Conservation (phyloP, 1,140 invertebrate genomes). For the Aphidius ervi region DNA sequence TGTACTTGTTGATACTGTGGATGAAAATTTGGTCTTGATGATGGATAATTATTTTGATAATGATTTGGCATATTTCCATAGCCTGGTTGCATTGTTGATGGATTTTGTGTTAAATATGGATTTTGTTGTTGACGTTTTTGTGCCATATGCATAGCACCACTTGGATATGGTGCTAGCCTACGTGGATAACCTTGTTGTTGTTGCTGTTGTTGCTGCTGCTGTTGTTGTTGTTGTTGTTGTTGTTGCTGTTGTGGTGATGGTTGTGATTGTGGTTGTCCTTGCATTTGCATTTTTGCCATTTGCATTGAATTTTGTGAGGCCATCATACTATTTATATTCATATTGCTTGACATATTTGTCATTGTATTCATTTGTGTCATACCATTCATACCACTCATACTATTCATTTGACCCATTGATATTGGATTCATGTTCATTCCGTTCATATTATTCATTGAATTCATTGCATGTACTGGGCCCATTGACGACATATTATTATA, state of each 20-base stretch:
- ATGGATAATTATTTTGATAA: slow-evolving; percentile 54
- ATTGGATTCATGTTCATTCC: slow-evolving; percentile 56
- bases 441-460: slow-evolving; percentile 51
- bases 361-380: slow-evolving; percentile 58
- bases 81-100: slow-evolving; percentile 50
- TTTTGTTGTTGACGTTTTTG: slow-evolving; percentile 62
- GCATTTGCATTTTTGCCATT: slow-evolving; percentile 59
- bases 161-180: slow-evolving; percentile 74
- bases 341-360: slow-evolving; percentile 61
- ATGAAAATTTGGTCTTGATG: slow-evolving; percentile 61
- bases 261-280: slow-evolving; percentile 34
- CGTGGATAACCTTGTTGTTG: slow-evolving; percentile 50
- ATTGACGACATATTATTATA: slow-evolving; percentile 51
- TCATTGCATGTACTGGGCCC: slow-evolving; percentile 45
- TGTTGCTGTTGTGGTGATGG: too few species aligned
- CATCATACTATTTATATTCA: slow-evolving; percentile 65
- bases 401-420: slow-evolving; percentile 57
- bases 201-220: slow-evolving; percentile 30
- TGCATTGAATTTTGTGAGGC: slow-evolving; percentile 52
- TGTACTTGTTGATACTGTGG: slow-evolving; percentile 68
- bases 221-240: too few species aligned
- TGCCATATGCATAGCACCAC: slow-evolving; percentile 74
- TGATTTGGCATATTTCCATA: slow-evolving; percentile 55
- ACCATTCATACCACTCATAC: slow-evolving; percentile 51
- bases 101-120: slow-evolving; percentile 22